These are phyloP conservation scores for Danaus plexippus DNA, from an alignment of 1,140 invertebrate genomes.

Conservation along the genomic window DNA sequence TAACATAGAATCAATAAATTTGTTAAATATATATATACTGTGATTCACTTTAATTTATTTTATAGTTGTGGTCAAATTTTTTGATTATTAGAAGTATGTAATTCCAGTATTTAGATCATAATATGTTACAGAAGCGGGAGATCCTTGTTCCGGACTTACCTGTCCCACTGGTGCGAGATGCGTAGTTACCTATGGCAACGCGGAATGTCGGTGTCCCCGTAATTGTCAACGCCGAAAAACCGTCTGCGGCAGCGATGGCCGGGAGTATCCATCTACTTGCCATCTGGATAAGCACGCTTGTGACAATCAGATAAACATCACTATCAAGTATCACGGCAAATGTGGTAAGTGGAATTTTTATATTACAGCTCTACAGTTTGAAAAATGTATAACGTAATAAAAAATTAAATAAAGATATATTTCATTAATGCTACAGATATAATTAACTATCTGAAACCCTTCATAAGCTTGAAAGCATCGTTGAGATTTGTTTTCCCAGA, in stretches of 20 bases:
- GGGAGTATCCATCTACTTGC: slow-evolving; percentile 84
- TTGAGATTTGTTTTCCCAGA: too few species aligned
- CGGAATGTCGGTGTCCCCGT: slow-evolving; percentile 82
- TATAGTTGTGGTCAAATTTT: too few species aligned
- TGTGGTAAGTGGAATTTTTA: slow-evolving; percentile 81
- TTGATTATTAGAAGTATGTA: too few species aligned
- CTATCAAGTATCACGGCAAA: slow-evolving; percentile 88
- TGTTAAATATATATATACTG: too few species aligned
- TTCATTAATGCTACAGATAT: too few species aligned
- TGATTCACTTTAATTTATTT: too few species aligned
- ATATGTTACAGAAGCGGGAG: slow-evolving; percentile 75
- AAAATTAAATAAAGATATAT: neutral
- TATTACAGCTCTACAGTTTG: too few species aligned
- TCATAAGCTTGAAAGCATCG: too few species aligned
- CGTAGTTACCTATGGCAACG: slow-evolving; percentile 81
- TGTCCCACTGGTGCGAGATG: slow-evolving; percentile 84
- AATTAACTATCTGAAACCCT: too few species aligned
- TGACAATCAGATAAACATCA: slow-evolving; percentile 80
- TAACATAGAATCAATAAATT: too few species aligned
- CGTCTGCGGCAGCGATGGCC: slow-evolving; percentile 82
- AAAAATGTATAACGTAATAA: too few species aligned
- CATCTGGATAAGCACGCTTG: slow-evolving; percentile 85
- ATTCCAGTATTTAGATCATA: neutral
- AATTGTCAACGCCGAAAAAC: slow-evolving; percentile 80
- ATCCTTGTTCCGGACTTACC: slow-evolving; percentile 81